Conservation (phyloP, 2,113 vertebrate species). For the Saccopteryx leptura region DNA sequence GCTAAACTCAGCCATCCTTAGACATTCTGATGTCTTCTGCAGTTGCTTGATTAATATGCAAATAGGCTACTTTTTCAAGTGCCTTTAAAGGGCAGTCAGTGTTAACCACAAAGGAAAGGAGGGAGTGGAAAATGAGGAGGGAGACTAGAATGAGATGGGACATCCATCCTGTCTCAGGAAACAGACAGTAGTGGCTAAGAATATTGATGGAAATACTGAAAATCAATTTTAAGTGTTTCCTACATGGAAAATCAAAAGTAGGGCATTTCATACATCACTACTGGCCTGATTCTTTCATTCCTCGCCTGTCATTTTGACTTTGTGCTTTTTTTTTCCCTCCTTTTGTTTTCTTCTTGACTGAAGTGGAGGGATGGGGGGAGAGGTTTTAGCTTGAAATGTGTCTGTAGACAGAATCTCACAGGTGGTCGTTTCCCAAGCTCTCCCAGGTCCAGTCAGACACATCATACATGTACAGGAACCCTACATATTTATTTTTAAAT, state of each 20-base stretch:
- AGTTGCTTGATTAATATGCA: conserved; percentile 40
- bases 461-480: background rate
- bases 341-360: conserved; percentile 60
- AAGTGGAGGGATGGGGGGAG: background rate
- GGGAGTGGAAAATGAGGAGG: too few species aligned
- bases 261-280: conserved; percentile 70
- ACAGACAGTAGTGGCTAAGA: conserved; percentile 30
- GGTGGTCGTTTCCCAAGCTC: background rate
- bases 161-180: conserved; percentile 52
- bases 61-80: background rate
- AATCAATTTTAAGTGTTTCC: conserved; percentile 76
- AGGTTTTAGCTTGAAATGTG: background rate
- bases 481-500: background rate
- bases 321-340: background rate
- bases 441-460: background rate
- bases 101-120: background rate
- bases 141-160: background rate
- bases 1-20: background rate
- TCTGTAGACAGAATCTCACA: background rate
- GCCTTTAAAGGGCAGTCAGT: background rate
- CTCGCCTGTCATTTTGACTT: conserved; percentile 72
- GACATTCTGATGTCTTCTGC: background rate
- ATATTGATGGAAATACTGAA: conserved; percentile 76
- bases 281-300: conserved; percentile 76
- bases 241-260: conserved; percentile 76